A percentile compares a stretch with the other conserved stretches of the same genome.
Conservation (phyloP, 2,888 invertebrate genomes). For the Coenonympha glycerion region DNA sequence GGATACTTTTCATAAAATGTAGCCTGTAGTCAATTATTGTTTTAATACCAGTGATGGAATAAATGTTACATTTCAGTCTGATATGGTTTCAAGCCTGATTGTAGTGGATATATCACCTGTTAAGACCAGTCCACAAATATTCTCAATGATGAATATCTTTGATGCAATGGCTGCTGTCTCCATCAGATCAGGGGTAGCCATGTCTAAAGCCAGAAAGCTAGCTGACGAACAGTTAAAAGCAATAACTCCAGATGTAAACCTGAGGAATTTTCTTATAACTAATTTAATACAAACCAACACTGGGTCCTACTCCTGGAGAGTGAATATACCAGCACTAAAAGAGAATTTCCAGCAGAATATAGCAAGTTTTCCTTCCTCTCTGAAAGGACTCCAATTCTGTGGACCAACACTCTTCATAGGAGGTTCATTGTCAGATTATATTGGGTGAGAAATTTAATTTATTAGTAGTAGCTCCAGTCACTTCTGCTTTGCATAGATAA, state of each 20-base stretch:
- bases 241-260: conserved; percentile 73
- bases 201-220: conserved; percentile 81
- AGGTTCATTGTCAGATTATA: conserved; percentile 87
- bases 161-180: conserved; percentile 78
- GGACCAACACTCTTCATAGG: conserved; percentile 90
- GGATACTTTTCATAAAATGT: no score
- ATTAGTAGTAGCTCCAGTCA: not conserved
- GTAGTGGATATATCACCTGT: conserved; percentile 84
- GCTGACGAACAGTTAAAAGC: conserved; percentile 78
- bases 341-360: conserved; percentile 79
- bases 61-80: conserved; percentile 76
- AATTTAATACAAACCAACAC: conserved; percentile 84
- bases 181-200: conserved; percentile 77
- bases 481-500: no score
- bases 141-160: conserved; percentile 79
- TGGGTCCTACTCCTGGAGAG: conserved; percentile 83
- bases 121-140: conserved; percentile 77
- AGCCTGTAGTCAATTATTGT: no score
- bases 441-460: conserved; percentile 73
- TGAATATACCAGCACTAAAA: conserved; percentile 85
- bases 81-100: conserved; percentile 79
- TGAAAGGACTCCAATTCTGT: conserved; percentile 68
- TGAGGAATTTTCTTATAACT: conserved; percentile 87
- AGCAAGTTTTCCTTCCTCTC: conserved; percentile 77
- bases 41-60: no score